These are phyloP conservation scores for Hydrozoanthus gracilis DNA, from an alignment of 92 coral and sea anemone species.

Conservation along the genomic window DNA sequence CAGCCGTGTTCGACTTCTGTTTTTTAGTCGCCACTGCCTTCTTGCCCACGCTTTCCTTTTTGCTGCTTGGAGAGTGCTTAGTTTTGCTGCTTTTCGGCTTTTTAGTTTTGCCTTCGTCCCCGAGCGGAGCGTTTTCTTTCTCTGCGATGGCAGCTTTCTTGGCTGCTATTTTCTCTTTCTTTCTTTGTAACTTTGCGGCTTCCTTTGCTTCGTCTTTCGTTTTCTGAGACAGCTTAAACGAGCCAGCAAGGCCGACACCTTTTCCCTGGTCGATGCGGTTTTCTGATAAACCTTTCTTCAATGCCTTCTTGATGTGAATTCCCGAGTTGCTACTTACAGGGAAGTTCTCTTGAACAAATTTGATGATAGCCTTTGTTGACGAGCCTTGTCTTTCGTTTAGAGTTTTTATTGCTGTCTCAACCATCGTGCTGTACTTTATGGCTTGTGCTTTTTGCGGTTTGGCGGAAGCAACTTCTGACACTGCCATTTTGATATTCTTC, in stretches of 20 bases:
- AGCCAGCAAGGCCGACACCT: conserved; percentile 89
- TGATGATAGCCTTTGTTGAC: conserved; percentile 82
- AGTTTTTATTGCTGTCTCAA: conserved; percentile 79
- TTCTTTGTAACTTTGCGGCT: conserved; percentile 51
- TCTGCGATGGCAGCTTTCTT: conserved; percentile 36
- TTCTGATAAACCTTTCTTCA: conserved; percentile 67
- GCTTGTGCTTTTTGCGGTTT: conserved; percentile 55
- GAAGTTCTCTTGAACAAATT: conserved; percentile 75
- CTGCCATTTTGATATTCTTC: conserved; percentile 20
- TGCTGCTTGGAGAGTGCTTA: not conserved
- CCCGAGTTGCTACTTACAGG: conserved; percentile 69
- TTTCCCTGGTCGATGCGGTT: conserved; percentile 81
- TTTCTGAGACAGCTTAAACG: conserved; percentile 77
- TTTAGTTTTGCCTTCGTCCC: conserved; percentile 10
- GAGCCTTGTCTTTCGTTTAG: conserved; percentile 89
- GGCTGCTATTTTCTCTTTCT: conserved; percentile 44
- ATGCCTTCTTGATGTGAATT: conserved; percentile 69
- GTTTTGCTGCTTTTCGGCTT: conserved; percentile 15
- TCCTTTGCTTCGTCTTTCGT: conserved; percentile 79
- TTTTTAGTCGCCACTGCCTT: not conserved
- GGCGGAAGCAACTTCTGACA: conserved; percentile 29
- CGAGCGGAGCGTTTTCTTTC: conserved; percentile 28
- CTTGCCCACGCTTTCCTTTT: not conserved
- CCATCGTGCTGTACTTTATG: conserved; percentile 84
- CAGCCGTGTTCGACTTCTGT: conserved; percentile 27